Conservation (phyloP, 1,140 invertebrate species). For the Solenopsis fugax region DNA sequence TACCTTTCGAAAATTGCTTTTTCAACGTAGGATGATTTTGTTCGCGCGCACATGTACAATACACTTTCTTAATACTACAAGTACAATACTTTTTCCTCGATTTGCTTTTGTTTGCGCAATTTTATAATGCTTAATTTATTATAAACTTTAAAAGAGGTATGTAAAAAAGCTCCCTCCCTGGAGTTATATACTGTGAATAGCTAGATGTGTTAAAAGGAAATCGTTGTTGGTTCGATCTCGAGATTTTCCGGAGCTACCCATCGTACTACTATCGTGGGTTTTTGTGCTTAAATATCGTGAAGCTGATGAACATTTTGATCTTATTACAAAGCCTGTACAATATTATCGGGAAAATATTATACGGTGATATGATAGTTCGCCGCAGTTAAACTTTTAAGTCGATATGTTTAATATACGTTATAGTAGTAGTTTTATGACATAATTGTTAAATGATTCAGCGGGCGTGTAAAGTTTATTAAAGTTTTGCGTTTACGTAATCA, state of each 20-base stretch:
- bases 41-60: too few species aligned
- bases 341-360: not conserved
- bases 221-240: slow-evolving; percentile 52
- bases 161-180: slow-evolving; percentile 19
- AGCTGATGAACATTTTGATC: not conserved
- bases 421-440: not conserved
- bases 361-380: not conserved
- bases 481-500: not conserved
- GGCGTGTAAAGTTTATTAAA: not conserved
- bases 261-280: not conserved
- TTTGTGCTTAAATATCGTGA: slow-evolving; percentile 28
- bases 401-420: not conserved
- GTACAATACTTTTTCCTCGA: not conserved
- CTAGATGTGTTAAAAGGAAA: slow-evolving; percentile 41
- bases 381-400: not conserved
- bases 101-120: slow-evolving; percentile 12
- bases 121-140: slow-evolving; percentile 38
- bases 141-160: slow-evolving; percentile 28
- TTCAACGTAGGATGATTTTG: not conserved
- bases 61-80: too few species aligned
- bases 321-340: not conserved
- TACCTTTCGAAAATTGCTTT: not conserved
- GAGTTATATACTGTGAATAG: slow-evolving; percentile 26
- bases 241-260: slow-evolving; percentile 20
- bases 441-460: not conserved